A percentile compares a stretch with the other conserved stretches of the same genome.
Conservation (phyloP, 2,797 vertebrate species). For the Trachurus trachurus region DNA sequence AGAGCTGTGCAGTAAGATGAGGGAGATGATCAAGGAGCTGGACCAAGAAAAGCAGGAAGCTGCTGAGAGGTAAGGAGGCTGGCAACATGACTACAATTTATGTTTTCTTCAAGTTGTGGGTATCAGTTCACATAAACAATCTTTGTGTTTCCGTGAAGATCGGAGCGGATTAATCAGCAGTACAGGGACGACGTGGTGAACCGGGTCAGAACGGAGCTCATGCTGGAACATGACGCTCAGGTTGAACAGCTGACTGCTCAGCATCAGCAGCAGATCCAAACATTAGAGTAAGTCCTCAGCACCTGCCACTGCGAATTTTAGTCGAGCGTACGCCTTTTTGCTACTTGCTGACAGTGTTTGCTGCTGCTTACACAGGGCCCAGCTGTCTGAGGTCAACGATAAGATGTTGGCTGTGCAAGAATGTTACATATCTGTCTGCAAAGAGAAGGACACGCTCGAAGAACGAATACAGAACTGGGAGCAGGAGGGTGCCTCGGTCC, state of each 20-base stretch:
- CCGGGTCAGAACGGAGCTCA: slow-evolving; percentile 86
- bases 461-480: slow-evolving; percentile 76
- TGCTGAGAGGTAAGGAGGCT: slow-evolving; percentile 85
- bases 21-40: slow-evolving; percentile 95
- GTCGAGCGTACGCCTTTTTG: background rate
- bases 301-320: background rate
- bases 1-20: slow-evolving; percentile 96
- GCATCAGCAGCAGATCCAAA: slow-evolving; percentile 85
- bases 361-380: slow-evolving; percentile 79
- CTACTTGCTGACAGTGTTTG: background rate
- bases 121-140: background rate
- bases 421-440: slow-evolving; percentile 94
- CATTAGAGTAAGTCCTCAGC: slow-evolving; percentile 86
- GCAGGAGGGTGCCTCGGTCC: slow-evolving; percentile 79
- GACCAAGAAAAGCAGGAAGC: slow-evolving; percentile 96
- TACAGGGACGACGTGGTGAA: slow-evolving; percentile 93
- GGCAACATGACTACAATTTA: background rate
- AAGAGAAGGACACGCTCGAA: slow-evolving; percentile 91
- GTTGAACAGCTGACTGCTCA: slow-evolving; percentile 83
- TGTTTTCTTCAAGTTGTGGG: background rate
- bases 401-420: slow-evolving; percentile 92
- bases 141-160: slow-evolving; percentile 72
- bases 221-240: slow-evolving; percentile 82
- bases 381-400: slow-evolving; percentile 87
- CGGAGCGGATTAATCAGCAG: slow-evolving; percentile 93